These are phyloP conservation scores for Melinaea menophilus DNA, from an alignment of 2,888 invertebrate genomes.

Conservation along the genomic window DNA sequence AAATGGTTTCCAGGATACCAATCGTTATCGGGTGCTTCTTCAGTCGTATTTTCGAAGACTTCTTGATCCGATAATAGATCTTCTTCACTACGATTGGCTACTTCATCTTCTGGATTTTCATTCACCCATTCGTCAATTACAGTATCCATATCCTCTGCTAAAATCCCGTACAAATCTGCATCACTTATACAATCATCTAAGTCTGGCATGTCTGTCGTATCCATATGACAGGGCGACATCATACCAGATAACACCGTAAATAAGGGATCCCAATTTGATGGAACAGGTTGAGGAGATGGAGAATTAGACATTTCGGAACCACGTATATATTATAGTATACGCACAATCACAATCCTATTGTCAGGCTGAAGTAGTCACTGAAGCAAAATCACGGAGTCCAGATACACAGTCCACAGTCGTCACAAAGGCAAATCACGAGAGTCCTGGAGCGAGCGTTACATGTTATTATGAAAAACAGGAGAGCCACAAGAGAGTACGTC, in stretches of 20 bases:
- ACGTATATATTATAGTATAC: neutral
- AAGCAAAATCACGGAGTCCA: constrained; percentile 15
- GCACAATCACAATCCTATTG: constrained; percentile 2
- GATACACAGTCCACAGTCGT: constrained; percentile 9
- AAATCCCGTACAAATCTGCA: constrained; percentile 26
- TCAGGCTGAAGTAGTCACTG: constrained; percentile 3
- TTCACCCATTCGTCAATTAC: constrained; percentile 22
- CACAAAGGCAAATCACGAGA: constrained; percentile 4
- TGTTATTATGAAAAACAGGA: too few relatives aligned
- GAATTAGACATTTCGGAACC: neutral
- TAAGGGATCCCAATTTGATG: constrained; percentile 17
- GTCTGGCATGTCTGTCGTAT: constrained; percentile 21
- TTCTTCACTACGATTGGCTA: constrained; percentile 16
- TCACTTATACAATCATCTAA: constrained; percentile 15
- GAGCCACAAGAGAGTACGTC: too few relatives aligned
- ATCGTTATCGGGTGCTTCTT: constrained; percentile 7
- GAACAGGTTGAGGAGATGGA: constrained; percentile 18
- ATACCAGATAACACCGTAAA: constrained; percentile 23
- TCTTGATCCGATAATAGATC: constrained; percentile 13
- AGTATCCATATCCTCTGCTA: constrained; percentile 7
- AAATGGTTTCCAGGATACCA: too few relatives aligned
- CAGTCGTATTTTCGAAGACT: constrained; percentile 21
- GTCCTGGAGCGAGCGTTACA: neutral
- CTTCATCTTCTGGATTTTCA: constrained; percentile 25
- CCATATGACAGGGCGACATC: constrained; percentile 21